Conservation (phyloP, 2,797 vertebrate genomes). For the Silurus aristotelis region DNA sequence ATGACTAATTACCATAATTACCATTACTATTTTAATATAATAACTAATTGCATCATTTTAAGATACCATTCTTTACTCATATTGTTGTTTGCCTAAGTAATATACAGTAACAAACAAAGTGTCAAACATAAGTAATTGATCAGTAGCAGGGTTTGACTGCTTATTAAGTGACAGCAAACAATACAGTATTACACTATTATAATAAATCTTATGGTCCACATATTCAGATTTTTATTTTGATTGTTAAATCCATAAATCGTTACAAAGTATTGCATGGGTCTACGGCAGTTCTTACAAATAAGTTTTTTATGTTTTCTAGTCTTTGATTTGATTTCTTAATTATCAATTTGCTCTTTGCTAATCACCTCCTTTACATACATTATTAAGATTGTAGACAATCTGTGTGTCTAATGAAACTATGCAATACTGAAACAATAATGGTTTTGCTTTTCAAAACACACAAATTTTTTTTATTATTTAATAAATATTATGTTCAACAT, state of each 20-base stretch:
- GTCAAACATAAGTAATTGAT: not conserved
- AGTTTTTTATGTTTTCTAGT: not conserved
- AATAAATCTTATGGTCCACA: not conserved
- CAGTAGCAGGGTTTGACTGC: not conserved
- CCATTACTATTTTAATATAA: not conserved
- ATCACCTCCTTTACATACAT: not conserved
- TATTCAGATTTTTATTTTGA: not conserved
- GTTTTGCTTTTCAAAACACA: not conserved
- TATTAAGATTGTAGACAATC: not conserved
- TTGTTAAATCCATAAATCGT: not conserved
- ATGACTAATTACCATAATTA: too few relatives aligned
- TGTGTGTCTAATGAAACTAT: not conserved
- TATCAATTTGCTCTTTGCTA: not conserved
- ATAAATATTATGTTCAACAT: not conserved
- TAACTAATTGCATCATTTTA: not conserved
- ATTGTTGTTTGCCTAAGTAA: too few relatives aligned
- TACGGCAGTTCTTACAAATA: not conserved
- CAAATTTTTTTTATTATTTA: not conserved
- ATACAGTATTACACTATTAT: not conserved
- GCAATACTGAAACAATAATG: not conserved
- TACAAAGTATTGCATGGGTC: not conserved
- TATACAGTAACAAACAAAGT: not conserved
- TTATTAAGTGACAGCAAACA: not conserved
- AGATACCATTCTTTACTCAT: not conserved
- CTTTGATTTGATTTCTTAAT: not conserved